Conservation (phyloP, 2,113 vertebrate species). For the Heterocephalus glaber region DNA sequence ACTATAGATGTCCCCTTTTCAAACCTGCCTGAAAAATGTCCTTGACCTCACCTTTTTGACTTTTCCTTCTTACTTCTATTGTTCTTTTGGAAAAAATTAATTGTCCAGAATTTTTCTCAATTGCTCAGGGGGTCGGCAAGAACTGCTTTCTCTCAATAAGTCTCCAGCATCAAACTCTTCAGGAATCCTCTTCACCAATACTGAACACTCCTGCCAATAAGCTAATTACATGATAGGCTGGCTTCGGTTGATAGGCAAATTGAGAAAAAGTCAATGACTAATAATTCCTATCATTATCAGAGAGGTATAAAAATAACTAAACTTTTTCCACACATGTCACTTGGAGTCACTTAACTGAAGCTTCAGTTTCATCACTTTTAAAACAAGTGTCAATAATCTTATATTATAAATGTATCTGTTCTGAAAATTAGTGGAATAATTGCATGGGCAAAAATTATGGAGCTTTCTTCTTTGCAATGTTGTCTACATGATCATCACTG, state of each 20-base stretch:
- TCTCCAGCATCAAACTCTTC: not conserved
- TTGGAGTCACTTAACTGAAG: not conserved
- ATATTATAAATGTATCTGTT: not conserved
- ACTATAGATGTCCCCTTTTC: not conserved
- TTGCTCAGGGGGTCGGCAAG: rapidly evolving
- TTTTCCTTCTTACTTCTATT: not conserved
- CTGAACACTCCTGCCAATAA: not conserved
- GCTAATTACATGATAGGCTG: not conserved
- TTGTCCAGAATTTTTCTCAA: not conserved
- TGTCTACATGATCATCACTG: not conserved
- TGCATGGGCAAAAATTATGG: not conserved
- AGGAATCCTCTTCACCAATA: not conserved
- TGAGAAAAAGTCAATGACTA: not conserved
- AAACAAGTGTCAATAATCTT: not conserved
- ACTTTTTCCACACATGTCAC: not conserved
- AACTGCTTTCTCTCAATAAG: not conserved
- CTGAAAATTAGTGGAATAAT: not conserved
- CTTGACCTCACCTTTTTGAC: not conserved
- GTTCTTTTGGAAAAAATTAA: not conserved
- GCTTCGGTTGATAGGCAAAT: not conserved
- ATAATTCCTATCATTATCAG: not conserved
- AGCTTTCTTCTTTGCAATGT: not conserved
- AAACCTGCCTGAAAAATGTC: not conserved
- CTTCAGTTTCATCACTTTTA: not conserved
- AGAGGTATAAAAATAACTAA: not conserved